These are phyloP conservation scores for Drosophila koepferae DNA, from an alignment of 2,888 invertebrate genomes.

Conservation along the genomic window DNA sequence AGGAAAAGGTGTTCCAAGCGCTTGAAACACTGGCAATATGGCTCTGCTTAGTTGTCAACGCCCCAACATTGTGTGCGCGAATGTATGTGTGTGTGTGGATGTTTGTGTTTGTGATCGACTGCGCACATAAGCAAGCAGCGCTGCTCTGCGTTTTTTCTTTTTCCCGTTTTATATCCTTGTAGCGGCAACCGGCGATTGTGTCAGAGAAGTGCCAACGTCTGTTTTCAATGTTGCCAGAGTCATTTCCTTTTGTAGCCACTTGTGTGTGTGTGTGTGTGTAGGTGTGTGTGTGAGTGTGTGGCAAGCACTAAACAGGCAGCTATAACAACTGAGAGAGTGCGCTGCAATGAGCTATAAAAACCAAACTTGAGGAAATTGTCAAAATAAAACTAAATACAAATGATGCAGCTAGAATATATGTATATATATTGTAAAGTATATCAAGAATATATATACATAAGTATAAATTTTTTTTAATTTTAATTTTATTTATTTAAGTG, in stretches of 20 bases:
- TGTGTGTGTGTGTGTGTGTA: conserved; percentile 43
- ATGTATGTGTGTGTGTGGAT: conserved; percentile 29
- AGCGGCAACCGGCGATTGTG: conserved; percentile 67
- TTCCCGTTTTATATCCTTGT: conserved; percentile 65
- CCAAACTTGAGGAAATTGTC: no score
- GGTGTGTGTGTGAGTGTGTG: conserved; percentile 49
- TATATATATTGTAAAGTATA: neutral
- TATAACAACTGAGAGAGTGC: conserved; percentile 17
- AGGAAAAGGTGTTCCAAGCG: conserved; percentile 1
- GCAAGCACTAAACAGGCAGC: conserved; percentile 1
- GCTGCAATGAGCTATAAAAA: conserved; percentile 16
- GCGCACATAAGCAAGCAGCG: conserved; percentile 67
- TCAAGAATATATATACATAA: no score
- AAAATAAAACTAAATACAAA: no score
- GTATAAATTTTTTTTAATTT: no score
- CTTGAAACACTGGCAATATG: conserved; percentile 67
- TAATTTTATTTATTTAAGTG: no score
- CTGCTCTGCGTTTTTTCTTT: conserved; percentile 18
- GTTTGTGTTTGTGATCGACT: conserved; percentile 74
- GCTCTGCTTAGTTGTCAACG: conserved; percentile 77
- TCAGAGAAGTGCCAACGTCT: conserved; percentile 75
- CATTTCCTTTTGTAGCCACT: conserved; percentile 78
- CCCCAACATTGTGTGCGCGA: conserved; percentile 31
- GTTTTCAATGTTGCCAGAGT: conserved; percentile 81
- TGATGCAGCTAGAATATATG: neutral